These are phyloP conservation scores for Pseudotriccus pelzelni DNA, from an alignment of 2,797 vertebrate species.

Conservation along the genomic window DNA sequence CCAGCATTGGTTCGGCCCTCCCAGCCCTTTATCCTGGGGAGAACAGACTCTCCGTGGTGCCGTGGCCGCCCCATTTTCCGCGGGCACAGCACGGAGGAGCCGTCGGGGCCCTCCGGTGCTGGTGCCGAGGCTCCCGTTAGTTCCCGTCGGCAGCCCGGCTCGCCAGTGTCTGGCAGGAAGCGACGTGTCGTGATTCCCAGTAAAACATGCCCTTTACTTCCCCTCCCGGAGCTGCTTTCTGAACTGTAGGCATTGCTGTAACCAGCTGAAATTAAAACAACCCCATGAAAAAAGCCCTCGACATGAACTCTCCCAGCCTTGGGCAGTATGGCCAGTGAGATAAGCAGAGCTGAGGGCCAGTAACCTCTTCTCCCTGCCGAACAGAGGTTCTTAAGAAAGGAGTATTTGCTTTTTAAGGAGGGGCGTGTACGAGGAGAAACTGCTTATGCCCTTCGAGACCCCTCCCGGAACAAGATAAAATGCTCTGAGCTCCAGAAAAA, in stretches of 20 bases:
- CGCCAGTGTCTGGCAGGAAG: neutral
- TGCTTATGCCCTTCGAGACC: neutral
- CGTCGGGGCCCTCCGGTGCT: neutral
- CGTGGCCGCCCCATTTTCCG: rapidly evolving
- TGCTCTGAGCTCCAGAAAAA: slow-evolving; percentile 14
- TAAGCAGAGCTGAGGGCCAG: neutral
- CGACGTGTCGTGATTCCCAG: neutral
- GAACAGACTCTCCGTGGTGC: rapidly evolving
- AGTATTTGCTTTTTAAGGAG: neutral
- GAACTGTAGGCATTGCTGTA: neutral
- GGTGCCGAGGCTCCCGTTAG: neutral
- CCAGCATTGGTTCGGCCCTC: neutral
- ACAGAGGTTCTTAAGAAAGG: neutral
- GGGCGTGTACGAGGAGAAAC: neutral
- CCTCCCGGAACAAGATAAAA: neutral
- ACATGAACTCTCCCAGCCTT: neutral
- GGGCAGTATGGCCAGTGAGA: neutral
- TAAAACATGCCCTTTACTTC: neutral
- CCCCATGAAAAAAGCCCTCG: neutral
- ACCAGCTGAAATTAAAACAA: neutral
- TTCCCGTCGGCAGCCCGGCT: neutral
- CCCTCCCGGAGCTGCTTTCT: neutral
- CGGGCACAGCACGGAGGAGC: neutral
- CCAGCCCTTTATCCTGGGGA: neutral
- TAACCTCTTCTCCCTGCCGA: neutral